Conservation (phyloP, 1,140 invertebrate genomes). For the Monomorium pharaonis region DNA sequence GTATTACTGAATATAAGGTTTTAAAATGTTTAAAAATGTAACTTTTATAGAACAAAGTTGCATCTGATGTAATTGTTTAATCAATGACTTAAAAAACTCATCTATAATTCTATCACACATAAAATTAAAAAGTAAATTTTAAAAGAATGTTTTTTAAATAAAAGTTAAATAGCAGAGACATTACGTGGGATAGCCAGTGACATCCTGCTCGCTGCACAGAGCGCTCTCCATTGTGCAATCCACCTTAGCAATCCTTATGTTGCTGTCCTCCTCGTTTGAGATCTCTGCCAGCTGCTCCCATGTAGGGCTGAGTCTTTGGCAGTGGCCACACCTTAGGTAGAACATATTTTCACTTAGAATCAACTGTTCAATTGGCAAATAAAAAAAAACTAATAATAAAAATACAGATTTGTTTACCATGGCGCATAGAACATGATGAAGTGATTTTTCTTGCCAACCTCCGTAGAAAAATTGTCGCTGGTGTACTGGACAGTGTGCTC, state of each 20-base stretch:
- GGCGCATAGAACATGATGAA: slow-evolving; percentile 93
- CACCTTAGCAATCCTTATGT: slow-evolving; percentile 90
- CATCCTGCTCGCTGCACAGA: slow-evolving; percentile 90
- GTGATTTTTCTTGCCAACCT: slow-evolving; percentile 88
- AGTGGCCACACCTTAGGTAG: slow-evolving; percentile 89
- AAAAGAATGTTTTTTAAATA: background rate
- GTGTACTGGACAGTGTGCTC: slow-evolving; percentile 57
- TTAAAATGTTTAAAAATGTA: too few species aligned
- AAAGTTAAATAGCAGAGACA: slow-evolving; percentile 17
- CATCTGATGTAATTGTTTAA: too few species aligned
- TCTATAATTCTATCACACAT: background rate
- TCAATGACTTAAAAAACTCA: too few species aligned
- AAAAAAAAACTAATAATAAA: background rate
- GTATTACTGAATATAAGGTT: too few species aligned
- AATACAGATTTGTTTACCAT: slow-evolving; percentile 86
- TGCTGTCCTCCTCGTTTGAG: slow-evolving; percentile 87
- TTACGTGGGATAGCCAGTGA: slow-evolving; percentile 90
- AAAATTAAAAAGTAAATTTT: slow-evolving; percentile 13
- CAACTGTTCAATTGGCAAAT: background rate
- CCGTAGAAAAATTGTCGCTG: slow-evolving; percentile 67
- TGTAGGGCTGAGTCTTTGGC: slow-evolving; percentile 88
- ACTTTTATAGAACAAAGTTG: too few species aligned
- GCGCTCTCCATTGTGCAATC: slow-evolving; percentile 91
- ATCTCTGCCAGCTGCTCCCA: slow-evolving; percentile 91
- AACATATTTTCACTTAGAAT: background rate